Evolutionary conservation across 2,888 invertebrate species (phyloP).

Genomic region (Allophyes oxyacanthae): DNA sequence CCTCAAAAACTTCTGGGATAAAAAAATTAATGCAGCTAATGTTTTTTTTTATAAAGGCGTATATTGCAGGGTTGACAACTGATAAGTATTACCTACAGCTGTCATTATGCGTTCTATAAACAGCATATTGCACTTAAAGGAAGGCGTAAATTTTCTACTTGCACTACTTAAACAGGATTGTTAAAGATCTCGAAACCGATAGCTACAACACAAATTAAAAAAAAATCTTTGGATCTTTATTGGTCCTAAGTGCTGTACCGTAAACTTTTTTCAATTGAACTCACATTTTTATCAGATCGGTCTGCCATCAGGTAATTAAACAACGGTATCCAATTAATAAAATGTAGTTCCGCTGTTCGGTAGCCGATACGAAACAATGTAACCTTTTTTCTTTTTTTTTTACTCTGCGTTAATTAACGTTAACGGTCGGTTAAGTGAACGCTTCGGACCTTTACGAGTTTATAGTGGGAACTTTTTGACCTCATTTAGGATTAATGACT

Average conservation of each 20-base stretch:
- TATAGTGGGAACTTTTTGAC: slow-evolving; percentile 55
- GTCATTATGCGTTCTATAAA: too few species aligned
- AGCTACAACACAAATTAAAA: slow-evolving; percentile 37
- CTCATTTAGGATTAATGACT: slow-evolving; percentile 36
- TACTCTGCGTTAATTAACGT: slow-evolving; percentile 80
- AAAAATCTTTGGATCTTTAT: slow-evolving; percentile 45
- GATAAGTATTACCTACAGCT: too few species aligned
- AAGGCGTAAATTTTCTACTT: neutral
- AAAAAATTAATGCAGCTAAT: too few species aligned
- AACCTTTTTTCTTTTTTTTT: slow-evolving; percentile 70
- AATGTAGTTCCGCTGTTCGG: slow-evolving; percentile 76
- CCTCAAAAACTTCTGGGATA: too few species aligned
- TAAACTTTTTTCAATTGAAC: slow-evolving; percentile 54
- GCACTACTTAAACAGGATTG: slow-evolving; percentile 7
- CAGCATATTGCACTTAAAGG: too few species aligned
- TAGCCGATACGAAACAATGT: slow-evolving; percentile 75
- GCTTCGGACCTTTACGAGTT: slow-evolving; percentile 47
- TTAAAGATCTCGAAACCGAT: slow-evolving; percentile 41
- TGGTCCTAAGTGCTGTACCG: slow-evolving; percentile 52
- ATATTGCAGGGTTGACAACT: too few species aligned
- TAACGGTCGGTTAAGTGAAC: slow-evolving; percentile 71
- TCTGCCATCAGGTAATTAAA: slow-evolving; percentile 80
- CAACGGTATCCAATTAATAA: slow-evolving; percentile 83
- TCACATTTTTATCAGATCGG: slow-evolving; percentile 68
- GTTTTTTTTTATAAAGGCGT: too few species aligned